Base-by-base conservation (phyloP, 2,797 vertebrate species). In the Corythornis leucogaster region DNA sequence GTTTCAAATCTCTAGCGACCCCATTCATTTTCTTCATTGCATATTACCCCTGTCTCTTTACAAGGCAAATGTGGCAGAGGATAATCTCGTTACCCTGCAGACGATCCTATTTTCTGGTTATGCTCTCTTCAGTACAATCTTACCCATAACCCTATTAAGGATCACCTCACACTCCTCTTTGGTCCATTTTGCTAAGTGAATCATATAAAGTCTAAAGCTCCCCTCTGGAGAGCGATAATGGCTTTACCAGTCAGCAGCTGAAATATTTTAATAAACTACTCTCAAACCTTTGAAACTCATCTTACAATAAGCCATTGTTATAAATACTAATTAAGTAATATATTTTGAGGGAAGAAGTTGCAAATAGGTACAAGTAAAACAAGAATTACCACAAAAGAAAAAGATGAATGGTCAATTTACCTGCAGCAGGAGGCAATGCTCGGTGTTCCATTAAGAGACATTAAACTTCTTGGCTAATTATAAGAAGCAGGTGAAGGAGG, bases 261-360 rank as follows among this genome's bases (percentile, higher is more conserved):
- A 94, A 95, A 93, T 71, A 86, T 82, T 95, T 88, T 85, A 78
- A 74, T 94, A 86, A 96, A 67, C 82, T 55, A 46, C 85, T 71
- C 67, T 95, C 61, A 84, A 80, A 80, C 54, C 80, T 88, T 94
- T 94, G 74, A 93, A 90, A 35, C 31, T 31, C 68, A 79, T 93
- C 85, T 76, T 80, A 93, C 89, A 90, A 82, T 68, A 87, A 94
- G 68, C 40, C 54, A 90, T 89, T 90, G 59, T 90, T 95, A 94
- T 88, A 96, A 94, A 94, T 94, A 92, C 71, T 94, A 91, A 96
- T 96, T 96, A 95, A 95, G 76, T 79, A 85, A 91, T 87, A 87
- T 85, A 79, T 96, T 95, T 94, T 68, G 83, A 84, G 54, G 59
- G 55, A 92, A 94, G 55, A 66, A 64, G 62, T 46, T 93, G 51